Base-by-base conservation (phyloP, 2,113 vertebrate species). In the Hucho hucho region DNA sequence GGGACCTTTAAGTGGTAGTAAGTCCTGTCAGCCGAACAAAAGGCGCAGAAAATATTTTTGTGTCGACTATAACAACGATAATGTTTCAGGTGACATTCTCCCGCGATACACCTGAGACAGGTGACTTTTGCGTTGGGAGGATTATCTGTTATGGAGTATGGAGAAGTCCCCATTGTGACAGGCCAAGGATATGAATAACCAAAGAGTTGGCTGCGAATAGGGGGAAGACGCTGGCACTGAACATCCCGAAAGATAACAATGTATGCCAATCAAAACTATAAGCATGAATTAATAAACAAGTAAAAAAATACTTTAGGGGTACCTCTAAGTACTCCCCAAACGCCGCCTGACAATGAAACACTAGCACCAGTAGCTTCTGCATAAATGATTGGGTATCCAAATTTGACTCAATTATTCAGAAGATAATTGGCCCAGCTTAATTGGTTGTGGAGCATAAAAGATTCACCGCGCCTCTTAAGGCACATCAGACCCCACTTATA, bases 51-150 rank as follows among this genome's bases (percentile, higher is more conserved):
- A 80, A 84, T 86, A 79, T 67, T 88, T 89, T 90, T 83, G 37
- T 43, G 37, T 43, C 37, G 37, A 43, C 80, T 78, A 79, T 84
- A 80, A 0, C 5, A 46, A 87, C 28, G 88, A 91, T 93, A 85
- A 75, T 86, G 91, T 93, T 93, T 92, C 91, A 92, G 78, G 67
- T 91, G 90, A 91, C 90, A 92, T 91, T 92, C 86, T 90, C 88
- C 75, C 77, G 72, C 46, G 26, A 87, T 69, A 90, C 88, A 92
- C 88, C 88, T 88, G 90, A 92, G 92, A 92, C 90, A 78, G 79
- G 87, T 89, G 90, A 92, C 91, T 92, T 92, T 91, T 88, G 69
- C 82, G 4, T 47, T 4, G 58, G 73, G 79, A 83, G 90, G 89
- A 92, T 92, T 89, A 90, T 81, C 89, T 75, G 84, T 87, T 87